Base-by-base conservation (phyloP, 2,888 invertebrate genomes). In the Drosophila peninsularis region DNA sequence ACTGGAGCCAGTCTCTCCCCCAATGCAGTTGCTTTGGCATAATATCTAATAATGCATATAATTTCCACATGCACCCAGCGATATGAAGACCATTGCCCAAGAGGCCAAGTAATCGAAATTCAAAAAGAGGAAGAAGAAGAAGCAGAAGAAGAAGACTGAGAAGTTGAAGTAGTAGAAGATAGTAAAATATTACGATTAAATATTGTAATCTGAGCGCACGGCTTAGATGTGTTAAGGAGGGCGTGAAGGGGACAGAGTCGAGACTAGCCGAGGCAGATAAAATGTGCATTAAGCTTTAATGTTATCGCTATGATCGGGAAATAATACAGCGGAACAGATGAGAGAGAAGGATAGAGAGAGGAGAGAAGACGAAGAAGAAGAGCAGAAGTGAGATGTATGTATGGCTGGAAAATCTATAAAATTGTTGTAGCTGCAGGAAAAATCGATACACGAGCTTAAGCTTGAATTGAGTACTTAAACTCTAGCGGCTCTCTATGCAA, bases 41-140 rank as follows among this genome's bases (percentile, higher is more conserved):
- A 87, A 87, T 85, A 89, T 85, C 79, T 75, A 89, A 85, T 89
- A 85, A 87, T 89, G 89, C 84, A 89, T 85, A 88, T 88, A 85
- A 89, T 88, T 81, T 85, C 71, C 79, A 74, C 84, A 79, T 83
- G 79, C 71, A 75, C 71, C 24, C 2, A 74, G 55, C 71, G 73
- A 73, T 80, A 61, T 67, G 45, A 63, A 19, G 36, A 67, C 50
- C 57, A 57, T 37, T 44, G 57, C 34, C 44, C 63, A 62, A 30
- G 50, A 56, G 47, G 27, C 47, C 34, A 34, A 45, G 36, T 60
- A 63, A 62, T 53, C 39, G 67, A 57, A 67, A 58, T 56, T 34
- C 44, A 37, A 3, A 37, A n/a, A 39, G 45, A 11, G 10, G 6
- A 19, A 53, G 44, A 30, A 27, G 36, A 13, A 45, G 27, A 37